Evolutionary conservation across 2,113 vertebrate genomes (phyloP).

Genomic region (Ranitomeya imitator): DNA sequence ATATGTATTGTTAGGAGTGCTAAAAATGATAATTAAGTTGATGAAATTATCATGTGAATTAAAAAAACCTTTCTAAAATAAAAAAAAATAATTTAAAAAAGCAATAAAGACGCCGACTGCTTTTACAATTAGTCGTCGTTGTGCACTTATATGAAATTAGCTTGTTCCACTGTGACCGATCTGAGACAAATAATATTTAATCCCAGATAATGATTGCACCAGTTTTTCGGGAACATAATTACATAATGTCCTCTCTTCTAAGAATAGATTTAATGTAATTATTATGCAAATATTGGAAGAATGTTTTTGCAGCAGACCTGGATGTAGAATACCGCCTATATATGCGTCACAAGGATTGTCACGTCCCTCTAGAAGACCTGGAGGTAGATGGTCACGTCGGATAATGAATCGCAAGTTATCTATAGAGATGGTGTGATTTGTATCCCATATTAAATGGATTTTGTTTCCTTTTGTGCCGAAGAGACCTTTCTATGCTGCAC

Average conservation of each 20-base stretch:
- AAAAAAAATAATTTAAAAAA: background rate
- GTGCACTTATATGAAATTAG: background rate
- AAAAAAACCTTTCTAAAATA: too few relatives aligned
- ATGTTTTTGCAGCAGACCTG: background rate
- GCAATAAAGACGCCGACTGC: background rate
- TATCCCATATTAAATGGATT: too few relatives aligned
- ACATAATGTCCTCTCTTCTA: background rate
- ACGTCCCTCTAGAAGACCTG: too few relatives aligned
- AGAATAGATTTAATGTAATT: background rate
- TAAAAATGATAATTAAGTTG: background rate
- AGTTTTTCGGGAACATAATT: conserved; percentile 8
- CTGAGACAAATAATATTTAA: background rate
- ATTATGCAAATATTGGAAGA: background rate
- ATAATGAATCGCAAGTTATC: too few relatives aligned
- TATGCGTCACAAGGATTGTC: background rate
- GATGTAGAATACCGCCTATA: background rate
- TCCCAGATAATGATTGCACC: background rate
- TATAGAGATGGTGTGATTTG: too few relatives aligned
- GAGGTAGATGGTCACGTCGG: too few relatives aligned
- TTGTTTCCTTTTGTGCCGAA: too few relatives aligned
- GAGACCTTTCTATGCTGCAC: too few relatives aligned
- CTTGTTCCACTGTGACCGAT: background rate
- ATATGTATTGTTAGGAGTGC: background rate
- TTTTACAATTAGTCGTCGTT: background rate
- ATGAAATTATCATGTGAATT: background rate